Evolutionary conservation across 2,797 vertebrate genomes (phyloP).

Genomic region (Podarcis lilfordi): DNA sequence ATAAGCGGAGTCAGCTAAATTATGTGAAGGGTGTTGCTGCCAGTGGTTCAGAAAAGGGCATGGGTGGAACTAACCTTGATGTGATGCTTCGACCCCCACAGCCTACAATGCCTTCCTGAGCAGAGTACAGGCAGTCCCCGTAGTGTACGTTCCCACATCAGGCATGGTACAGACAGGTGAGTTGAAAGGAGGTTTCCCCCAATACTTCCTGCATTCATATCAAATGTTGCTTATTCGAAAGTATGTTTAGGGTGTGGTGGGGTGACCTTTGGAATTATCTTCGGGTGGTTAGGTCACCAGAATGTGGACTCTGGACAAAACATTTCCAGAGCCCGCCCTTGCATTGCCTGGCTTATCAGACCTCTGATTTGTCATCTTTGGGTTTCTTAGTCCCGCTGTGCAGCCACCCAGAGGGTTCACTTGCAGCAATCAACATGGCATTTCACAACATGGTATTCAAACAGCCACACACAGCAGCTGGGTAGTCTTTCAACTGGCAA

Average conservation of each 20-base stretch:
- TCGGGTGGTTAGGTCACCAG: background rate
- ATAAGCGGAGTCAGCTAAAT: too few relatives aligned
- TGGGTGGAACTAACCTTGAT: background rate
- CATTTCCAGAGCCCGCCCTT: background rate
- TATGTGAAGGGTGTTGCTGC: too few relatives aligned
- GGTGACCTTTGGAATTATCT: background rate
- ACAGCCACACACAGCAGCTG: background rate
- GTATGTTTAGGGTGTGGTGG: too few relatives aligned
- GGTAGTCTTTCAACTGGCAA: background rate
- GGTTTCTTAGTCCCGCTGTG: too few relatives aligned
- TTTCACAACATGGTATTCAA: too few relatives aligned
- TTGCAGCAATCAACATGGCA: background rate
- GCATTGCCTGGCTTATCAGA: background rate
- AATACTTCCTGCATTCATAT: rapidly evolving
- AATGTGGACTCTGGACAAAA: background rate
- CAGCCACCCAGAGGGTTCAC: background rate
- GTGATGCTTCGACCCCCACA: conserved; percentile 6
- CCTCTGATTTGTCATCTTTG: background rate
- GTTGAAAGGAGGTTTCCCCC: background rate
- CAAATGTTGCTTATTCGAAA: background rate
- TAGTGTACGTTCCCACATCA: conserved; percentile 59
- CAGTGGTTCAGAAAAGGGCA: background rate
- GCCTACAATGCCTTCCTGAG: conserved; percentile 68
- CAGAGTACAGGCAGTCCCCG: conserved; percentile 56
- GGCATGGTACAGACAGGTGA: conserved; percentile 60